These are phyloP conservation scores for Aspidiotus destructor DNA, from an alignment of 2,888 invertebrate genomes.

Conservation along the genomic window DNA sequence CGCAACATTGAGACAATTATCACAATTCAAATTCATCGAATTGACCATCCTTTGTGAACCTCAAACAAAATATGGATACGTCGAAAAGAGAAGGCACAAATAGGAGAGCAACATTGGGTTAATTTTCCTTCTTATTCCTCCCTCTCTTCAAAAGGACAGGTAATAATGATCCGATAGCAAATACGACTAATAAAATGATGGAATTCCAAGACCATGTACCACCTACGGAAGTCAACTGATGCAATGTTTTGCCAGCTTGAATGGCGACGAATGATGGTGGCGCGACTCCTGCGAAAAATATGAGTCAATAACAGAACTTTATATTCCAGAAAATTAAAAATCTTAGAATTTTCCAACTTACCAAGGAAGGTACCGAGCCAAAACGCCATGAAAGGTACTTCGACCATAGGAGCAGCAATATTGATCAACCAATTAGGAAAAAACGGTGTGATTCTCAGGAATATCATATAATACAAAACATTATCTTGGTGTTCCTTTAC, in stretches of 20 bases:
- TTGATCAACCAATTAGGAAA: conserved; percentile 99
- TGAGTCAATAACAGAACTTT: conserved; percentile 8
- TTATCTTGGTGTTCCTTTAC: conserved; percentile 71
- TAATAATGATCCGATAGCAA: conserved; percentile 72
- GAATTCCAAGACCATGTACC: conserved; percentile 83
- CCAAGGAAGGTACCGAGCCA: conserved; percentile 91
- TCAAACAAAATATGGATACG: no score
- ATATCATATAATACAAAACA: conserved; percentile 87
- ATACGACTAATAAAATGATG: conserved; percentile 62
- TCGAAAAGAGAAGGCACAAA: no score
- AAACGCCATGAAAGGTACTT: conserved; percentile 86
- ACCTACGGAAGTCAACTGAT: conserved; percentile 78
- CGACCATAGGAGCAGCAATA: conserved; percentile 89
- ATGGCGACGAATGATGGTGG: conserved; percentile 96
- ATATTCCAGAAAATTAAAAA: no score
- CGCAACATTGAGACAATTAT: no score
- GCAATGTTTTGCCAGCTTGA: conserved; percentile 92
- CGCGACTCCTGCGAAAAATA: conserved; percentile 62
- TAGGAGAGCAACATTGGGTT: no score
- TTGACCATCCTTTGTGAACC: no score
- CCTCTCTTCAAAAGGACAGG: conserved; percentile 78
- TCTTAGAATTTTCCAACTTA: conserved; percentile 41
- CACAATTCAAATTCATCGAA: no score
- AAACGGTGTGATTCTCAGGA: conserved; percentile 92
- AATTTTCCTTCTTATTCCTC: conserved; percentile 54